Conservation (phyloP, 2,113 vertebrate species). For the Calypte anna region DNA sequence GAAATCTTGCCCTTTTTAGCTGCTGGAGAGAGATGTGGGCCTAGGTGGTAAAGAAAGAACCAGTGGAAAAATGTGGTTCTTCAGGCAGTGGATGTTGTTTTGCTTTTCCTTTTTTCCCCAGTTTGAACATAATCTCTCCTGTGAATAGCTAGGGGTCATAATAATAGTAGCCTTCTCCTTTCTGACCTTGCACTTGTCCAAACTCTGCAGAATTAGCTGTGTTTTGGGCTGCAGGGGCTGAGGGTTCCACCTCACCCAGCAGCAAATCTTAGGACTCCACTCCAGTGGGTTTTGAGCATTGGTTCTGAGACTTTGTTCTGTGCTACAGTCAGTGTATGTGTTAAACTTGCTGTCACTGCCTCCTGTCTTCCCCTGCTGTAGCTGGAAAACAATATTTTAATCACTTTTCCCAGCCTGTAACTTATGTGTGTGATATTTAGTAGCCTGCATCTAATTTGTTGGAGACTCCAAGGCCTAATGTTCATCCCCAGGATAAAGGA, state of each 20-base stretch:
- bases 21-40: background rate
- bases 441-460: background rate
- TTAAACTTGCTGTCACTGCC: background rate
- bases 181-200: background rate
- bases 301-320: background rate
- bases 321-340: fast-evolving
- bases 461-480: background rate
- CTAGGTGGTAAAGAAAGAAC: fast-evolving
- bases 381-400: background rate
- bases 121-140: background rate
- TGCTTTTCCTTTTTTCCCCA: background rate
- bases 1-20: background rate
- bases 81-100: background rate
- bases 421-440: background rate
- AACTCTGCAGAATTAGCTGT: background rate
- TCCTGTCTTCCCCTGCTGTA: background rate
- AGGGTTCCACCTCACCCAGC: fast-evolving
- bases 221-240: fast-evolving
- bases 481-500: background rate
- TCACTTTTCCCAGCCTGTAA: background rate
- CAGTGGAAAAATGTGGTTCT: background rate
- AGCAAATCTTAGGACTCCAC: background rate
- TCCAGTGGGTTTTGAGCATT: background rate
- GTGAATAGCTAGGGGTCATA: fast-evolving
- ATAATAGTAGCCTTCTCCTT: fast-evolving